phyloP scores from a whole-genome alignment of 2,888 invertebrate genomes.

The Lymantria monacha region DNA sequence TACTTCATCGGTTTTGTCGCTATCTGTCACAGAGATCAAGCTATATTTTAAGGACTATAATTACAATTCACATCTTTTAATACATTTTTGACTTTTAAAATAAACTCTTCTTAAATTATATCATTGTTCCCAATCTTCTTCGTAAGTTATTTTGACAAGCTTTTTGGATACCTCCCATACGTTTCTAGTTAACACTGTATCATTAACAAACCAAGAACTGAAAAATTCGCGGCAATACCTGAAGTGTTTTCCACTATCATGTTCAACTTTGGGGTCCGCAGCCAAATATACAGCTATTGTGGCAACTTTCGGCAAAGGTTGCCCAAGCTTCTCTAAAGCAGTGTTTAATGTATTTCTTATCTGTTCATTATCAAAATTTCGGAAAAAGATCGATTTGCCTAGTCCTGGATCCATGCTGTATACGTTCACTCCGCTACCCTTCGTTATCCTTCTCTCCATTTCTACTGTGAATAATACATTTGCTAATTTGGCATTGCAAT shows the following conservation, averaged over 20 bases:
- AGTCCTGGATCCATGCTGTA: slow-evolving; percentile 93
- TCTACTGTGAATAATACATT: slow-evolving; percentile 76
- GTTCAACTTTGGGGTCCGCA: slow-evolving; percentile 45
- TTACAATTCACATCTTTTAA: too few relatives aligned
- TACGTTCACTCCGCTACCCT: slow-evolving; percentile 84
- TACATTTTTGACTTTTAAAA: too few relatives aligned
- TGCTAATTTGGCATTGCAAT: slow-evolving; percentile 75
- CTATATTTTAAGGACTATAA: too few relatives aligned
- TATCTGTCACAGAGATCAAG: too few relatives aligned
- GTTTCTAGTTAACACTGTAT: slow-evolving; percentile 40
- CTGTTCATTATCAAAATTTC: slow-evolving; percentile 57
- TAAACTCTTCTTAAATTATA: too few relatives aligned
- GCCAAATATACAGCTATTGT: slow-evolving; percentile 59
- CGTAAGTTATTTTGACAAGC: slow-evolving; percentile 43
- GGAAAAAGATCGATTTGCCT: slow-evolving; percentile 89
- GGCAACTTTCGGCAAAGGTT: slow-evolving; percentile 48
- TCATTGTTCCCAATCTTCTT: slow-evolving; percentile 57
- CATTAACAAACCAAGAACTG: slow-evolving; percentile 66
- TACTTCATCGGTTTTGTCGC: too few relatives aligned
- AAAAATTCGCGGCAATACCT: slow-evolving; percentile 59
- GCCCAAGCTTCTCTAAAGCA: slow-evolving; percentile 44
- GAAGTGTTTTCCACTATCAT: slow-evolving; percentile 58
- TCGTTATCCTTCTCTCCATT: slow-evolving; percentile 50
- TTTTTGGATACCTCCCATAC: slow-evolving; percentile 57
- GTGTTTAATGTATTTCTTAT: slow-evolving; percentile 39